Evolutionary conservation across 1,140 invertebrate genomes (phyloP).

Genomic region (Hyphantria cunea): DNA sequence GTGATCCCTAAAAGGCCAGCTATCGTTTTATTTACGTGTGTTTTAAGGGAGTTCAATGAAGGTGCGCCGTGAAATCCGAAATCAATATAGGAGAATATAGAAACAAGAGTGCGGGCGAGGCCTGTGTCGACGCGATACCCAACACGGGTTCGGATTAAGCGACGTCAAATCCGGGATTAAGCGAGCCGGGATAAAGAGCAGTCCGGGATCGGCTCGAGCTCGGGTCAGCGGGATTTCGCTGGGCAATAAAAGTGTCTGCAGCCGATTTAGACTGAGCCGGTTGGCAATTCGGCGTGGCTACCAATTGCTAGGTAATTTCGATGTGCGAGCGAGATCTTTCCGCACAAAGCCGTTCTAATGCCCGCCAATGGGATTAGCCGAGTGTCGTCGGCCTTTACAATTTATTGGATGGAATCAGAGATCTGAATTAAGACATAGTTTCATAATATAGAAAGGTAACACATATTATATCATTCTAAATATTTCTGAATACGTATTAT

Average conservation of each 20-base stretch:
- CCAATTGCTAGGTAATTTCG: constrained; percentile 80
- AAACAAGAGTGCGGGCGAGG: constrained; percentile 59
- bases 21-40: constrained; percentile 44
- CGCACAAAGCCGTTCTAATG: constrained; percentile 78
- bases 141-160: constrained; percentile 81
- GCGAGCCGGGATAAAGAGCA: constrained; percentile 65
- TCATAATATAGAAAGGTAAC: neutral
- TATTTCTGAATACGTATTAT: no score
- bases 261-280: constrained; percentile 77
- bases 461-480: no score
- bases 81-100: constrained; percentile 66
- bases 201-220: constrained; percentile 58
- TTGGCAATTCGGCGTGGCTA: constrained; percentile 75
- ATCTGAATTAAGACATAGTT: constrained; percentile 57
- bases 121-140: constrained; percentile 78
- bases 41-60: constrained; percentile 47
- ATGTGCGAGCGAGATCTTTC: constrained; percentile 74
- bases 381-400: constrained; percentile 68
- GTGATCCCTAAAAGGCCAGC: constrained; percentile 44
- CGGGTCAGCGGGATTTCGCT: constrained; percentile 77
- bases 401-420: constrained; percentile 75
- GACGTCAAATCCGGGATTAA: constrained; percentile 81
- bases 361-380: constrained; percentile 77
- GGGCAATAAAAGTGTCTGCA: constrained; percentile 82
- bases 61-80: constrained; percentile 57